Base-by-base conservation (phyloP, 2,797 vertebrate genomes). In the Linurgus olivaceus region DNA sequence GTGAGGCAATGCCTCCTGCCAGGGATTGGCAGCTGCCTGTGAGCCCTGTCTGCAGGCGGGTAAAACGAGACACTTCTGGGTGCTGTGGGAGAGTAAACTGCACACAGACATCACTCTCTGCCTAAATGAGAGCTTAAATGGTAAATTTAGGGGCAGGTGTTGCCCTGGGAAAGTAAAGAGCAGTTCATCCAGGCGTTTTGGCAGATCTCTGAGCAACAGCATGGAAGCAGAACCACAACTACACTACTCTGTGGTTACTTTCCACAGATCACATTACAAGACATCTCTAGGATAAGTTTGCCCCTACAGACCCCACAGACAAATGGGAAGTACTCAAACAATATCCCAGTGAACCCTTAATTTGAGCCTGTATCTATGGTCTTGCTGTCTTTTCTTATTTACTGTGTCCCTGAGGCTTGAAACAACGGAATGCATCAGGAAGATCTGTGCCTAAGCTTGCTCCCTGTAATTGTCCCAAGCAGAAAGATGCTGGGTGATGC, bases 141-240 rank as follows among this genome's bases (percentile, higher is more conserved):
- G 33, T 51, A 78, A 63, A 42, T 81, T 65, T 55, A 84, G 33
- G 55, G 38, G 51, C 55, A 96, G 84, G 55, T 86, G 54, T 45
- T 96, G 77, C 17, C 11, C 37, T 83, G 84, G 62, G 58, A 95
- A 96, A 93, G 45, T 29, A 80, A 86, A 67, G 88, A 90, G n/a
- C 3, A 1, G 13, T 88, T 84, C 44, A 63, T 86, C 47, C 90
- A 90, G 52, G 77, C 12, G 8, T 91, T 93, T 35, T 95, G 75
- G 70, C 78, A 92, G 84, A 37, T 47, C 18, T 48, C 52, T 91
- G 35, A 74, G 52, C 47, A 75, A 57, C 6, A 80, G 40, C 26
- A 38, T 25, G 47, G 73, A 87, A 83, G 65, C 31, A 65, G 57
- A 82, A 83, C 45, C 40, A 63, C 83, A 92, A 11, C 23, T 37